Evolutionary conservation across 2,113 vertebrate genomes (phyloP).

Genomic region (Poicephalus gulielmi): DNA sequence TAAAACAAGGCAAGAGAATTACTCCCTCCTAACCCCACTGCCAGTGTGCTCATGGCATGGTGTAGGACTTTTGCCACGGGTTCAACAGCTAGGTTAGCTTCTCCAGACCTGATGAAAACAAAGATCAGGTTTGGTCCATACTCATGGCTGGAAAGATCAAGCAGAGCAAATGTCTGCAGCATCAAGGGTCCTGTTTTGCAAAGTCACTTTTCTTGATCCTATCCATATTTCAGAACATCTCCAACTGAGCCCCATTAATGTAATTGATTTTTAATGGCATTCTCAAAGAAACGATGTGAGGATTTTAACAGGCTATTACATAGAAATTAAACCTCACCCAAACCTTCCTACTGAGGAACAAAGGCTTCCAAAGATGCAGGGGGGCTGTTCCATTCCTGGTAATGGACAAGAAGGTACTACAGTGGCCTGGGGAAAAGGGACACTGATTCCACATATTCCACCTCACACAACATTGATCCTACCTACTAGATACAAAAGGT

Average conservation of each 20-base stretch:
- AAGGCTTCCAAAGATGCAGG: background rate
- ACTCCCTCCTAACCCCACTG: background rate
- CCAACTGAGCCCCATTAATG: constrained; percentile 58
- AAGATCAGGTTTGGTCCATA: background rate
- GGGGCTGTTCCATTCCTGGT: background rate
- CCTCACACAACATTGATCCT: background rate
- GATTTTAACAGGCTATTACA: constrained; percentile 59
- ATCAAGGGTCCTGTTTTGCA: background rate
- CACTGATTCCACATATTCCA: background rate
- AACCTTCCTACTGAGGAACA: background rate
- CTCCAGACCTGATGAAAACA: background rate
- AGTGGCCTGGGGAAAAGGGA: background rate
- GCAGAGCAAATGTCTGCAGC: background rate
- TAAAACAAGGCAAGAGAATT: background rate
- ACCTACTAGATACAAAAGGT: background rate
- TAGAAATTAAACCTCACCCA: constrained; percentile 36
- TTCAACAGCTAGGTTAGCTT: background rate
- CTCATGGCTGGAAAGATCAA: background rate
- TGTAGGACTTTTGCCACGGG: background rate
- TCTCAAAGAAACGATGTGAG: constrained; percentile 20
- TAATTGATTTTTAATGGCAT: constrained; percentile 69
- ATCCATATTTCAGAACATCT: constrained; percentile 33
- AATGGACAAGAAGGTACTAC: background rate
- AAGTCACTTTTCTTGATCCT: constrained; percentile 47
- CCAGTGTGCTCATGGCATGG: background rate